Conservation (phyloP, 2,113 vertebrate species). For the Prietella phreatophila region DNA sequence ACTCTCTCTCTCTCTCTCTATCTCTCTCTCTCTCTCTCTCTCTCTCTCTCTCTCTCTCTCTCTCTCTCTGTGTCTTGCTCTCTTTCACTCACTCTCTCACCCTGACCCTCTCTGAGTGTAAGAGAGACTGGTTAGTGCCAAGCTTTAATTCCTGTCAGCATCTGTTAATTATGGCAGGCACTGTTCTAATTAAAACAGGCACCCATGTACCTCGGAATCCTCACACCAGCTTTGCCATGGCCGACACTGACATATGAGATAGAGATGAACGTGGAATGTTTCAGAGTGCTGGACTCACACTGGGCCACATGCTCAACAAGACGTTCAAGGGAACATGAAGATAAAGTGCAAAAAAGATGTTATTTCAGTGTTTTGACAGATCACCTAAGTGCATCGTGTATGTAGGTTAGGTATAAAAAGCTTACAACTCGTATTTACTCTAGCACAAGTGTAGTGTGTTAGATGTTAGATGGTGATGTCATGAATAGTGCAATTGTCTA, state of each 20-base stretch:
- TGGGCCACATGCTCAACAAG: conserved; percentile 49
- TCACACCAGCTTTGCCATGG: conserved; percentile 59
- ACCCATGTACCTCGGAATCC: conserved; percentile 71
- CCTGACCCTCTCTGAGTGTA: conserved; percentile 55
- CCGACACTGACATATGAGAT: conserved; percentile 64
- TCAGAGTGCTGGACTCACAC: background rate
- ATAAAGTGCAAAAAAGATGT: conserved; percentile 53
- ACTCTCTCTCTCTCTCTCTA: conserved; percentile 53
- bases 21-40: conserved; percentile 45
- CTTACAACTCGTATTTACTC: background rate
- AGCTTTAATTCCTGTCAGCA: conserved; percentile 80
- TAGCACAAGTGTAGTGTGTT: too few relatives aligned
- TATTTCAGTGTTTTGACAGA: background rate
- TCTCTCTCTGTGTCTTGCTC: conserved; percentile 29
- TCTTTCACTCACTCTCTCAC: conserved; percentile 54
- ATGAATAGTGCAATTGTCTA: conserved; percentile 16
- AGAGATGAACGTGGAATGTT: conserved; percentile 15
- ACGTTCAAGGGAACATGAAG: conserved; percentile 52
- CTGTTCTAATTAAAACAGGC: conserved; percentile 79
- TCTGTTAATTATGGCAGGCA: conserved; percentile 78
- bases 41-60: conserved; percentile 59
- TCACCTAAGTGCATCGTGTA: background rate
- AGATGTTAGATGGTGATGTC: background rate
- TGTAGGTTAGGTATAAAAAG: background rate
- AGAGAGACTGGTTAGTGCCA: conserved; percentile 71